Conservation (phyloP, 1,140 invertebrate genomes). For the Drosophila azteca region DNA sequence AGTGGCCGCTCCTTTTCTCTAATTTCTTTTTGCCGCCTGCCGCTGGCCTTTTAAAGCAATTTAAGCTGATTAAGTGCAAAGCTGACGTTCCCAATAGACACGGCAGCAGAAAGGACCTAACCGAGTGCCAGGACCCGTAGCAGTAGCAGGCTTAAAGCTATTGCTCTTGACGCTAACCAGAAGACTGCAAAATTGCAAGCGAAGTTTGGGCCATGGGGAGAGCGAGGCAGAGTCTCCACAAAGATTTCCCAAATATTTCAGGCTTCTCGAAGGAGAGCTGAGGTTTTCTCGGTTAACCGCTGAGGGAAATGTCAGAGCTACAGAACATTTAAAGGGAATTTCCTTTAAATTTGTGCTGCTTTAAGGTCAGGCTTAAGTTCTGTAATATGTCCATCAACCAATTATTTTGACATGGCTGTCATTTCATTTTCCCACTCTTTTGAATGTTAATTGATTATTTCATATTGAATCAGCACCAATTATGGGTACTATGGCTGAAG, state of each 20-base stretch:
- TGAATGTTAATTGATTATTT: slow-evolving; percentile 2
- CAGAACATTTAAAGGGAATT: too few species aligned
- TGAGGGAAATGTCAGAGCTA: background rate
- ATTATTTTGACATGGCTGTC: background rate
- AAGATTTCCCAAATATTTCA: slow-evolving; percentile 38
- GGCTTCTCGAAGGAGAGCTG: slow-evolving; percentile 20
- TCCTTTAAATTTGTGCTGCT: too few species aligned
- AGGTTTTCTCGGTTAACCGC: slow-evolving; percentile 3
- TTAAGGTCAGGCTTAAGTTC: background rate
- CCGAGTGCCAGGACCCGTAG: background rate
- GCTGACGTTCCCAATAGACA: slow-evolving; percentile 45
- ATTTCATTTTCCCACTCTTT: background rate
- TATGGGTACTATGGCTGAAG: background rate
- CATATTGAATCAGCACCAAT: slow-evolving; percentile 5
- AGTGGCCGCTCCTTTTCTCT: slow-evolving; percentile 21
- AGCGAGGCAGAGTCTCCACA: background rate
- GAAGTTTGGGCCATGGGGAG: slow-evolving; percentile 20
- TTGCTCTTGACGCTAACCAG: slow-evolving; percentile 39
- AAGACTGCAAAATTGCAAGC: slow-evolving; percentile 44
- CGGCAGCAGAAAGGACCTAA: slow-evolving; percentile 23
- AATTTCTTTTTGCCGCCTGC: slow-evolving; percentile 55
- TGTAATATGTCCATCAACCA: background rate
- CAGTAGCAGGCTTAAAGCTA: slow-evolving; percentile 41
- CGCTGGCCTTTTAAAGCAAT: slow-evolving; percentile 61
- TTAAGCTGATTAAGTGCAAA: slow-evolving; percentile 72